phyloP scores from a whole-genome alignment of 1,140 invertebrate species.

The Acromyrmex echinatior region DNA sequence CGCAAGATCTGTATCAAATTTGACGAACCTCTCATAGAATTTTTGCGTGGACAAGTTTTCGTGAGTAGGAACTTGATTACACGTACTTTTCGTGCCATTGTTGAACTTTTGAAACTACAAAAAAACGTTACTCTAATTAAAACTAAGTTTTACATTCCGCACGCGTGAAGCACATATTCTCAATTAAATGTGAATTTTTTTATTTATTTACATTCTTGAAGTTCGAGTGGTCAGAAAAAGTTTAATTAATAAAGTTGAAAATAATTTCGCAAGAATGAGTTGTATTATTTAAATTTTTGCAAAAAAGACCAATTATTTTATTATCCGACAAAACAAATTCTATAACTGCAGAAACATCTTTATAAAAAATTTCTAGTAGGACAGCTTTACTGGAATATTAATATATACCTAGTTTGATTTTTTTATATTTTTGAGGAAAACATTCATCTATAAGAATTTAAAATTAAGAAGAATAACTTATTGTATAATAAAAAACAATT shows the following conservation, averaged over 20 bases:
- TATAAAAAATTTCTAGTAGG: slow-evolving; percentile 10
- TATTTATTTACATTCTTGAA: background rate
- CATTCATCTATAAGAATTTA: background rate
- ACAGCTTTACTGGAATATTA: background rate
- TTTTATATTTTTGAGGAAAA: background rate
- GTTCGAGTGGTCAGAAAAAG: background rate
- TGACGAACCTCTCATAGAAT: background rate
- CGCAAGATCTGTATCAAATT: slow-evolving; percentile 3
- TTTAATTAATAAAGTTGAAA: background rate
- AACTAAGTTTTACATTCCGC: background rate
- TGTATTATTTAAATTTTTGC: too few relatives aligned
- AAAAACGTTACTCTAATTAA: background rate
- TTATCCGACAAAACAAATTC: background rate
- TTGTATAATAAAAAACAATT: background rate
- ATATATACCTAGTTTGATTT: background rate
- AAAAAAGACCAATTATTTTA: too few relatives aligned
- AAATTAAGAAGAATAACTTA: background rate
- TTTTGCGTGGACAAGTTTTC: background rate
- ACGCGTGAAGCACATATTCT: background rate
- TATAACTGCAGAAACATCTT: background rate
- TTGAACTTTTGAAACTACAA: background rate
- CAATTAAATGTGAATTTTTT: background rate
- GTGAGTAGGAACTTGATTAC: background rate
- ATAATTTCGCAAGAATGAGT: too few relatives aligned
- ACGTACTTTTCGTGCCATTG: background rate